These are phyloP conservation scores for Epinephelus coioides DNA, from an alignment of 2,797 vertebrate genomes.

Conservation along the genomic window DNA sequence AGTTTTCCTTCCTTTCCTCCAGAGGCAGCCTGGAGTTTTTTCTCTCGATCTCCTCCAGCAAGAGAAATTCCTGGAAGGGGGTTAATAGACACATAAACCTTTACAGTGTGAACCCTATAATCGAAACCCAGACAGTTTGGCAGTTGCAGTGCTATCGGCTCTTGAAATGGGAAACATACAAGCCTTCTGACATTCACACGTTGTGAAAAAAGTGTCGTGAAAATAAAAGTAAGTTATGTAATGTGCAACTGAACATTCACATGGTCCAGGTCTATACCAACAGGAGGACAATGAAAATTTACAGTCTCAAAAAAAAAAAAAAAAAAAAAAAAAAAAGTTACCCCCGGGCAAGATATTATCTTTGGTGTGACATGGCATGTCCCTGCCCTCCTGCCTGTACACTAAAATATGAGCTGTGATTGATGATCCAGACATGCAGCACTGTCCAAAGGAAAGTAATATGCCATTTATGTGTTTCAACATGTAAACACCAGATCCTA, in stretches of 20 bases:
- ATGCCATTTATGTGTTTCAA: too few species aligned
- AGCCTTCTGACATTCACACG: neutral
- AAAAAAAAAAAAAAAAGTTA: too few species aligned
- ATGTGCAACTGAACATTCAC: neutral
- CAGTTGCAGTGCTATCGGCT: neutral
- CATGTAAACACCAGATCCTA: too few species aligned
- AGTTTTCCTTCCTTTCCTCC: conserved; percentile 70
- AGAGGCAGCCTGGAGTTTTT: conserved; percentile 28
- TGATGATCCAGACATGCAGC: neutral
- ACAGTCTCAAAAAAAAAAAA: neutral
- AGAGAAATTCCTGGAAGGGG: conserved; percentile 84
- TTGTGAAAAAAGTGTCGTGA: neutral
- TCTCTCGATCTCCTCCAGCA: conserved; percentile 89
- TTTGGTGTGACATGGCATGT: neutral
- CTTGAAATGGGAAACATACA: neutral
- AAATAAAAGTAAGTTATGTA: neutral
- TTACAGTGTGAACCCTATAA: neutral
- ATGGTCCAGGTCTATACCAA: neutral
- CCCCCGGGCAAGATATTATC: neutral
- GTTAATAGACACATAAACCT: neutral
- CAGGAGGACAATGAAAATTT: neutral
- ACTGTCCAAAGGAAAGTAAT: neutral
- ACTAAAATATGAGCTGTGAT: neutral
- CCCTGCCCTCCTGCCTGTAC: too few species aligned
- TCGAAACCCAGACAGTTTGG: neutral